Conservation (phyloP, 2,797 vertebrate genomes). For the Neosilurus hyrtlii region DNA sequence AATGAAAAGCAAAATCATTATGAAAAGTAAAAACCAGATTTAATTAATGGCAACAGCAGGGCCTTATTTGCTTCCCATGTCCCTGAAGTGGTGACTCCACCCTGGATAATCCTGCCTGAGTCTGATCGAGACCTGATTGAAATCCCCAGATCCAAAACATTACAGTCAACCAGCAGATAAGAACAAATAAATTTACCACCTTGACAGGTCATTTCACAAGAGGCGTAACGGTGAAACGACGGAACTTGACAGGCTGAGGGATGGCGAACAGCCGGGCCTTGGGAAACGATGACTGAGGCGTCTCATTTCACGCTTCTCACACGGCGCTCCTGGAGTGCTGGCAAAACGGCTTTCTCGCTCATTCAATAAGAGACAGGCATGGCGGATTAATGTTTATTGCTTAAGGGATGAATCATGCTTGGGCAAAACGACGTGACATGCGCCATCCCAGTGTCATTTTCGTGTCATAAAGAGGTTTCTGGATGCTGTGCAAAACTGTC, state of each 20-base stretch:
- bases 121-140: conserved; percentile 62
- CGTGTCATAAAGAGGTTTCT: conserved; percentile 26
- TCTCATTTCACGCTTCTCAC: conserved; percentile 65
- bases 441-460: conserved; percentile 41
- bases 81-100: conserved; percentile 42
- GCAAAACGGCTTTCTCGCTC: conserved; percentile 49
- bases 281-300: conserved; percentile 66
- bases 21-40: neutral
- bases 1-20: neutral
- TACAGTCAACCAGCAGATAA: conserved; percentile 73
- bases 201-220: conserved; percentile 71
- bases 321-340: conserved; percentile 40
- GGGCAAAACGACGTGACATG: conserved; percentile 47
- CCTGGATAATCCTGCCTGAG: conserved; percentile 52
- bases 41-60: conserved; percentile 16
- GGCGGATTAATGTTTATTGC: conserved; percentile 59
- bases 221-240: conserved; percentile 66
- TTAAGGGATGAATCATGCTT: conserved; percentile 48
- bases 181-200: conserved; percentile 71
- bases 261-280: conserved; percentile 67
- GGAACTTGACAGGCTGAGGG: conserved; percentile 66
- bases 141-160: conserved; percentile 65
- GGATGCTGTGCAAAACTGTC: conserved; percentile 48
- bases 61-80: conserved; percentile 46
- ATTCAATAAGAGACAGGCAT: conserved; percentile 59